Evolutionary conservation across 2,888 invertebrate species (phyloP).

Genomic region (Rhagonycha fulva): DNA sequence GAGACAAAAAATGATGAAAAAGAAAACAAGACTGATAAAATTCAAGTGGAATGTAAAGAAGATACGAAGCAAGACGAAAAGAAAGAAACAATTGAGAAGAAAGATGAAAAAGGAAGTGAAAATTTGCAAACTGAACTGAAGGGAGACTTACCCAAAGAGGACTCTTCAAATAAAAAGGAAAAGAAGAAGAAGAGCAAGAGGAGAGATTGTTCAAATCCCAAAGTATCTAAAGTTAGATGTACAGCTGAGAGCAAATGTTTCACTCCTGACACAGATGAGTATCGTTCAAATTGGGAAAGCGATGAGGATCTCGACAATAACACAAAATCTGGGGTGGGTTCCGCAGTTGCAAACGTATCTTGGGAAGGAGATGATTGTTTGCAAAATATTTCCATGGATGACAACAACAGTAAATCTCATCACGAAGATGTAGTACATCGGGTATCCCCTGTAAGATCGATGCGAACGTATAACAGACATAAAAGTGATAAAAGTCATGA

Average conservation of each 20-base stretch:
- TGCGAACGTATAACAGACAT: background rate
- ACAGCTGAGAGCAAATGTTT: slow-evolving; percentile 13
- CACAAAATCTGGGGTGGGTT: background rate
- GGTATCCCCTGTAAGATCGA: background rate
- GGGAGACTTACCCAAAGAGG: slow-evolving; percentile 3
- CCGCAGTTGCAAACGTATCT: slow-evolving; percentile 21
- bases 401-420: background rate
- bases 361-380: slow-evolving; percentile 40
- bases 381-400: background rate
- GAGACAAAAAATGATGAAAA: background rate
- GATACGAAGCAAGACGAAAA: background rate
- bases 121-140: background rate
- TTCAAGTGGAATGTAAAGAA: background rate
- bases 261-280: slow-evolving; percentile 44
- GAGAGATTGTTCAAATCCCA: background rate
- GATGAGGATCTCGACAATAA: slow-evolving; percentile 33
- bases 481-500: background rate
- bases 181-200: slow-evolving; percentile 9
- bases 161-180: slow-evolving; percentile 7
- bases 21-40: background rate
- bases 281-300: slow-evolving; percentile 45
- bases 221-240: slow-evolving; percentile 3
- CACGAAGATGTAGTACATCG: background rate
- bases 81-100: slow-evolving; percentile 2
- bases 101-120: slow-evolving; percentile 10